Evolutionary conservation across 2,113 vertebrate species (phyloP).

Genomic region (Eulemur macaco): DNA sequence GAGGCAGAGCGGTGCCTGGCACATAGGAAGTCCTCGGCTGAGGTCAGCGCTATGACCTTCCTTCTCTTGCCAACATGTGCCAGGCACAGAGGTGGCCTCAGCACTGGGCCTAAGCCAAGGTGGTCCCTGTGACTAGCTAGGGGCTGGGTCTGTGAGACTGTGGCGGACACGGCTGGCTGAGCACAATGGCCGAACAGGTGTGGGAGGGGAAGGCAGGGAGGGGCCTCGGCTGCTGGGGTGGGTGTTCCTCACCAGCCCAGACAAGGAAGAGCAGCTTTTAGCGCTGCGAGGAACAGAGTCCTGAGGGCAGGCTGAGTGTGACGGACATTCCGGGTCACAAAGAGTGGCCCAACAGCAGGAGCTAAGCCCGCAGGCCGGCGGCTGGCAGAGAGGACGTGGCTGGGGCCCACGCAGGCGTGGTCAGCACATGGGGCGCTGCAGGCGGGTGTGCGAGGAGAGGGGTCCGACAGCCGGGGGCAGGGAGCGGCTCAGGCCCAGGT

Average conservation of each 20-base stretch:
- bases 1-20: background rate
- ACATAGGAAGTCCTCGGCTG: background rate
- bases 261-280: background rate
- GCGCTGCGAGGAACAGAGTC: background rate
- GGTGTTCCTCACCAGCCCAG: background rate
- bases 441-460: background rate
- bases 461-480: no score
- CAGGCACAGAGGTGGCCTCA: background rate
- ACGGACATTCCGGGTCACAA: background rate
- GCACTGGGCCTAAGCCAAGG: background rate
- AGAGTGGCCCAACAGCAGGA: background rate
- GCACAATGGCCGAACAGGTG: fast-evolving
- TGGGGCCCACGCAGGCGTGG: background rate
- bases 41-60: background rate
- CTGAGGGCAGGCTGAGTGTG: fast-evolving
- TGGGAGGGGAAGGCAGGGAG: background rate
- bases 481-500: background rate
- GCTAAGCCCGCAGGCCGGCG: background rate
- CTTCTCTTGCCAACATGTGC: background rate
- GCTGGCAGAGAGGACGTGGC: background rate
- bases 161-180: background rate
- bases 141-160: background rate
- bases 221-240: no score
- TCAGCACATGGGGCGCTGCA: background rate
- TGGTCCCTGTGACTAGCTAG: background rate